Base-by-base conservation (phyloP, 1,140 invertebrate species). In the Drosophila ficusphila region DNA sequence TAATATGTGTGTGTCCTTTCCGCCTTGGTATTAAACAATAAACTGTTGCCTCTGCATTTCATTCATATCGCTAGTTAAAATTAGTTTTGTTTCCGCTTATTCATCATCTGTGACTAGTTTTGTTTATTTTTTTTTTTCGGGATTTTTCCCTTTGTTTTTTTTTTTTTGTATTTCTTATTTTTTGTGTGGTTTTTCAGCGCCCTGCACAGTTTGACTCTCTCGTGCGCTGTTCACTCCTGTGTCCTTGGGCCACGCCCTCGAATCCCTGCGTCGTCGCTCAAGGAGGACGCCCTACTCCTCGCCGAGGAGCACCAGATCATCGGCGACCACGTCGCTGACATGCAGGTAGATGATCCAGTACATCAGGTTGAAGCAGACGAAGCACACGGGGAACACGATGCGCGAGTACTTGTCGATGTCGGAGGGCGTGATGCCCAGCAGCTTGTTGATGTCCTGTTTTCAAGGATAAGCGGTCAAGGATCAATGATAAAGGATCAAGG, bases 291-390 rank as follows among this genome's bases (percentile, higher is more conserved):
- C 36, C 61, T 88, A 88, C 67, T 96, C 96, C 89, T 96, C 95
- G 92, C 95, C 95, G 77, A 97, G 93, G 69, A 97, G 93, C 79
- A 98, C 96, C 90, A 98, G 93, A 93, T 98, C 97, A 91, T 98
- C 97, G 90, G 96, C 96, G 57, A 98, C 96, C 64, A 98, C 96
- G 93, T 98, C 97, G 81, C 97, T 98, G 90, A 98, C 98, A 94
- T 98, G 97, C 73, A 98, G 93, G 90, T 98, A 98, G 82, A 98
- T 98, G 91, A 98, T 98, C 97, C 97, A 99, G 92, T 99, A 98
- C 97, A 98, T 98, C 48, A 98, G 94, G 92, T 99, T 98, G 94
- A 99, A 99, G 92, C 97, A 98, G 69, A 98, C 96, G 93, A 99
- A 99, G 93, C 97, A 98, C 42, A 99, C 97, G 5, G 97, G 97